Conservation (phyloP, 2,888 invertebrate genomes). For the Entomobrya proxima region DNA sequence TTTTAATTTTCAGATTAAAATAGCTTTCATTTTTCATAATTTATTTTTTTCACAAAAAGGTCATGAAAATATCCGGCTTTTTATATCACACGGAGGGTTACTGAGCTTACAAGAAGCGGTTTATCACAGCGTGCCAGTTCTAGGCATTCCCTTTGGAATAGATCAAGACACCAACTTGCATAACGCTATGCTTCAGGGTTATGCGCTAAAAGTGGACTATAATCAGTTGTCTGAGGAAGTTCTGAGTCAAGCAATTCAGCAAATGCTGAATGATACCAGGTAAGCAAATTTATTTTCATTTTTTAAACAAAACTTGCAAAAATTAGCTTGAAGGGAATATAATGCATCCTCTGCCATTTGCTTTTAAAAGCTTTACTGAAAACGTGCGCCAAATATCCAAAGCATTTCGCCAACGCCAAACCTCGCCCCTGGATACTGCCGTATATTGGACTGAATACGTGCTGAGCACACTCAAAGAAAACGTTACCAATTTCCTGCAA, state of each 20-base stretch:
- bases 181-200: conserved; percentile 80
- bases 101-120: conserved; percentile 83
- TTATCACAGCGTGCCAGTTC: conserved; percentile 81
- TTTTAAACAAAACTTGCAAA: no score
- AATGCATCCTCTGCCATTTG: no score
- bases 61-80: conserved; percentile 80
- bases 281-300: background rate
- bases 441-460: conserved; percentile 77
- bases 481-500: conserved; percentile 74
- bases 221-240: conserved; percentile 78
- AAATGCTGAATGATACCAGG: conserved; percentile 47
- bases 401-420: conserved; percentile 74
- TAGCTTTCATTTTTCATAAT: no score
- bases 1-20: no score
- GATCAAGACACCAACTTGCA: conserved; percentile 79
- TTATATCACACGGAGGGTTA: conserved; percentile 84
- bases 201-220: conserved; percentile 79
- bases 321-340: no score
- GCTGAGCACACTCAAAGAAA: conserved; percentile 75
- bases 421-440: conserved; percentile 76
- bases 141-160: conserved; percentile 80
- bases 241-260: conserved; percentile 1
- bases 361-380: conserved; percentile 23
- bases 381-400: conserved; percentile 53
- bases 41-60: no score